Base-by-base conservation (phyloP, 2,797 vertebrate genomes). In the Vipera latastei region DNA sequence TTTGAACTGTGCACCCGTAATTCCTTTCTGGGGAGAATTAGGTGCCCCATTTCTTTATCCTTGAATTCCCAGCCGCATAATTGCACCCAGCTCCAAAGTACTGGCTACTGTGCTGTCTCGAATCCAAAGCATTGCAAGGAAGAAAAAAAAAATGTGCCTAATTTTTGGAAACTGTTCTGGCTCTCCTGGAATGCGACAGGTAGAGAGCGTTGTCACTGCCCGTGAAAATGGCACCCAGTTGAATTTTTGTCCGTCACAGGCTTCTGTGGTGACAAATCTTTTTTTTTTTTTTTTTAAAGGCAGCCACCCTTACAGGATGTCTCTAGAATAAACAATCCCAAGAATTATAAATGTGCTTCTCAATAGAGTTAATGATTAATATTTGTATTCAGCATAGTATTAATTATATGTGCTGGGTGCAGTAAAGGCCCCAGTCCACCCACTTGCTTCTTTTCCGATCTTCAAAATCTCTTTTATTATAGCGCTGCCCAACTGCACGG, bases 281-380 rank as follows among this genome's bases (percentile, higher is more conserved):
- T 86, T 28, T 32, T 28, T 13, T 88, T 53, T 4, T 48, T 53
- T 53, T 53, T 53, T 2, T 38, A 56, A 32, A 83, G 14, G n/a
- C 20, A 12, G 12, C 56, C 8, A 25, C 26, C 18, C 16, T 60
- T n/a, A 86, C 86, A 83, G 32, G 44, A 51, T 83, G 65, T 38
- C 26, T n/a, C 38, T 32, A 91, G 57, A 51, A 55, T 83, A 63
- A 85, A 89, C 78, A 89, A 73, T 38, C 44, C 44, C 38, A 38
- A 73, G 44, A 89, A 48, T 63, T 16, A 51, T 59, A 89, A 53
- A 92, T 89, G 65, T 25, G 28, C 69, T 89, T 89, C 25, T n/a
- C 61, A 88, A 73, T 38, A 25, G 85, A 78, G 92, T 93, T 93
- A 93, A 93, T 93, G 90, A 91, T 91, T 91, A 91, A 93, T 91